Base-by-base conservation (phyloP, 2,888 invertebrate species). In the Lydus trimaculatus region DNA sequence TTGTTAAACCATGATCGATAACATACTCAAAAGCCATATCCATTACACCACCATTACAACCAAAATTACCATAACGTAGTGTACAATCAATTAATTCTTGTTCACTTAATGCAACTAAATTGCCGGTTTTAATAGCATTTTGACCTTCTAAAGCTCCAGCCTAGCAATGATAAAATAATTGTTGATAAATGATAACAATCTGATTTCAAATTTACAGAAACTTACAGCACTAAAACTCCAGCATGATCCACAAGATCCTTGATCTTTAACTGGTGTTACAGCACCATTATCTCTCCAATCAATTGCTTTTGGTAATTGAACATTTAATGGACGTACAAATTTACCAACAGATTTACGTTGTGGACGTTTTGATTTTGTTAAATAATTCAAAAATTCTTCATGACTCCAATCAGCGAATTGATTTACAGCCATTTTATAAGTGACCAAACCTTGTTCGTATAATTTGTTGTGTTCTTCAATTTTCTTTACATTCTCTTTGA, bases 21-120 rank as follows among this genome's bases (percentile, higher is more conserved):
- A 94, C 89, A 81, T 94, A 94, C 79, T 89, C 86, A 88, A 94
- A 94, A 69, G 94, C 94, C 79, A 91, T 88, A 85, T 94, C 92
- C 89, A 90, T 88, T 52, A 89, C 83, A 71, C 94, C 95, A 65
- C 95, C 95, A 78, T 91, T 90, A 86, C 95, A 96, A 65, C 95
- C 95, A n/a, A 39, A 5, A 39, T 39, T 39, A 80, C 93, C 90
- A 86, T 95, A 95, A n/a, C n/a, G n/a, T n/a, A 2, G 25, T 68
- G 88, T 85, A 82, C 95, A 96, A 86, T 96, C 95, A 66, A 96
- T 87, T 72, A 96, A 87, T 86, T 96, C 95, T 86, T 96, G 95
- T 85, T 95, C 95, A 71, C 94, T 94, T 9, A 96, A 88, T 2
- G 94, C 93, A 43, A 93, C 88, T 69, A 95, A 87, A 71, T 86